Evolutionary conservation across 2,797 vertebrate species (phyloP).

Genomic region (Malacoraja senta): DNA sequence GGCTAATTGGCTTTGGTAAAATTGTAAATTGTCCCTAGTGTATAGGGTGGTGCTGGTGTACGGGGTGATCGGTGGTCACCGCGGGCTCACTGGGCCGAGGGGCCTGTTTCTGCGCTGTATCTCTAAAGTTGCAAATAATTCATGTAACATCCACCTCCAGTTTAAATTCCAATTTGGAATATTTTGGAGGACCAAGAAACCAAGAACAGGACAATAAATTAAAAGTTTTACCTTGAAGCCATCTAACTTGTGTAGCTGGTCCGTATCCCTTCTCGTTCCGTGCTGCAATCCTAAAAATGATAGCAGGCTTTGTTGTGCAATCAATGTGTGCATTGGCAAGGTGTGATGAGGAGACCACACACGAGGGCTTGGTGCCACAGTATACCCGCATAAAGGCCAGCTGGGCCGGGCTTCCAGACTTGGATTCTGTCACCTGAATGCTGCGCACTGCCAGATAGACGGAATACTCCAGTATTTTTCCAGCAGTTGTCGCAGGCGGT

Average conservation of each 20-base stretch:
- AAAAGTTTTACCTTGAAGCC: constrained; percentile 80
- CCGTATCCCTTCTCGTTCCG: constrained; percentile 96
- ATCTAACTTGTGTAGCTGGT: constrained; percentile 92
- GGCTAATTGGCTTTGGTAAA: no score
- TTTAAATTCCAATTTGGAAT: no score
- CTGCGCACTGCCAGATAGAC: constrained; percentile 91
- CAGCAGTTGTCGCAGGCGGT: constrained; percentile 79
- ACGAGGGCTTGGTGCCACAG: constrained; percentile 85
- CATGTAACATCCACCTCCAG: no score
- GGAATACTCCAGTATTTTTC: constrained; percentile 91
- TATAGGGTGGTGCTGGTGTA: no score
- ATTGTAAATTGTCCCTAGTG: no score
- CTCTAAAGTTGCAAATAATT: not conserved
- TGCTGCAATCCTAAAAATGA: constrained; percentile 92
- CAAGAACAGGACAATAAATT: not conserved
- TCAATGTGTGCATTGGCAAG: constrained; percentile 88
- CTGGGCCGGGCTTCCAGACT: constrained; percentile 67
- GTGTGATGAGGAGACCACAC: constrained; percentile 71
- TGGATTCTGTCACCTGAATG: constrained; percentile 57
- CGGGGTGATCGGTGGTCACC: no score
- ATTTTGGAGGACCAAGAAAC: no score
- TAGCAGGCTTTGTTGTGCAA: constrained; percentile 79
- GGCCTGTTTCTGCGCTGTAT: no score
- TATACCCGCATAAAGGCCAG: constrained; percentile 92
- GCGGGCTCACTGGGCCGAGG: no score